Evolutionary conservation across 2,888 invertebrate genomes (phyloP).

Genomic region (Teleogryllus oceanicus): DNA sequence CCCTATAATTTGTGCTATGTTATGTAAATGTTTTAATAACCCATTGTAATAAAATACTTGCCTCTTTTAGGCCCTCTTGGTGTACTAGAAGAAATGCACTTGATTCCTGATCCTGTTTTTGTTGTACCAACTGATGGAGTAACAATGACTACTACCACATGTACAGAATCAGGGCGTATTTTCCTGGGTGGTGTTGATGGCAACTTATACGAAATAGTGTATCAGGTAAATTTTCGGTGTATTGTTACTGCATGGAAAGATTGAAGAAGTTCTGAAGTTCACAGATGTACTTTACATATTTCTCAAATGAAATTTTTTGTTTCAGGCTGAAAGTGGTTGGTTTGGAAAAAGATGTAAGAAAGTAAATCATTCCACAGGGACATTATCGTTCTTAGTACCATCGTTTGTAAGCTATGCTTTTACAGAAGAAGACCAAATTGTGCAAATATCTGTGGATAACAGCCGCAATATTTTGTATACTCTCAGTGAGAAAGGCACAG

Average conservation of each 20-base stretch:
- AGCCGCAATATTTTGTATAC: conserved; percentile 85
- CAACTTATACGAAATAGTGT: conserved; percentile 88
- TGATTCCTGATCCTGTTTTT: conserved; percentile 93
- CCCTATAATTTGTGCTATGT: too few relatives aligned
- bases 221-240: conserved; percentile 63
- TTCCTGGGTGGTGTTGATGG: conserved; percentile 95
- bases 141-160: conserved; percentile 75
- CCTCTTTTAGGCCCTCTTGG: conserved; percentile 42
- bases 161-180: conserved; percentile 79
- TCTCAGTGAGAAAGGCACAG: conserved; percentile 82
- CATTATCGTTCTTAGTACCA: conserved; percentile 83
- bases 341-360: conserved; percentile 93
- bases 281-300: too few relatives aligned
- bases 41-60: conserved; percentile 23
- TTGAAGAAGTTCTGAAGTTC: not conserved
- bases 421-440: conserved; percentile 83
- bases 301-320: conserved; percentile 31
- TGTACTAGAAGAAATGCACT: conserved; percentile 71
- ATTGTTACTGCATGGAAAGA: not conserved
- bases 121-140: conserved; percentile 86
- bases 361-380: conserved; percentile 87
- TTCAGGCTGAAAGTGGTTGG: conserved; percentile 81
- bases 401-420: conserved; percentile 78
- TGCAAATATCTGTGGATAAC: conserved; percentile 85
- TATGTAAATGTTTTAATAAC: too few relatives aligned